These are phyloP conservation scores for Parauchenoglanis punctatus DNA, from an alignment of 2,797 vertebrate species.

Conservation along the genomic window DNA sequence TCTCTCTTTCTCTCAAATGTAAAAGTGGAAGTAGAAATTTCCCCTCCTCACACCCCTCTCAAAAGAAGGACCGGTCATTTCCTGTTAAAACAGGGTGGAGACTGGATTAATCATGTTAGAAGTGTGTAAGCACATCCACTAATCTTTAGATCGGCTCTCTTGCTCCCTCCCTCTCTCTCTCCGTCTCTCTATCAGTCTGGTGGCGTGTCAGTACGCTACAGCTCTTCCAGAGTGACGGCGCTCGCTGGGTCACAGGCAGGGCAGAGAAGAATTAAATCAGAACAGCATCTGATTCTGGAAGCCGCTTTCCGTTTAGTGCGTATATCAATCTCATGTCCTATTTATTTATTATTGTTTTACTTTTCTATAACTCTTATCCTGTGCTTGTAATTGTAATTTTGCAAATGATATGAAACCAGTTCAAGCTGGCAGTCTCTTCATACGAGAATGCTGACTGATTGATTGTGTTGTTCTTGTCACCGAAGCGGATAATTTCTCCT, in stretches of 20 bases:
- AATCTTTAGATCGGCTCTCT: too few relatives aligned
- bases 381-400: not conserved
- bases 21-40: not conserved
- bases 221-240: not conserved
- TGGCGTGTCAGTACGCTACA: conserved; percentile 6
- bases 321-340: not conserved
- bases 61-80: conserved; percentile 8
- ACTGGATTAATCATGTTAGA: not conserved
- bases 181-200: not conserved
- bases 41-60: not conserved
- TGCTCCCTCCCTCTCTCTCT: not conserved
- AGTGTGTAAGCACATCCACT: not conserved
- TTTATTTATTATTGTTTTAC: not conserved
- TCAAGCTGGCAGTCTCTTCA: not conserved
- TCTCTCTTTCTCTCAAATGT: not conserved
- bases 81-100: conserved; percentile 17
- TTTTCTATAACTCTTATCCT: not conserved
- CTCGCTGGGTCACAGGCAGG: conserved; percentile 7
- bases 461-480: conserved; percentile 16
- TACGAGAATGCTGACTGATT: not conserved
- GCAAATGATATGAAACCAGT: not conserved
- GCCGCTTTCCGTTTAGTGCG: conserved; percentile 5
- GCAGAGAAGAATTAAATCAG: conserved; percentile 26
- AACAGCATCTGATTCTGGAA: conserved; percentile 18
- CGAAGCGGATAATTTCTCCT: conserved; percentile 12